phyloP scores from a whole-genome alignment of 2,113 vertebrate species.

The Ascaphus truei region DNA sequence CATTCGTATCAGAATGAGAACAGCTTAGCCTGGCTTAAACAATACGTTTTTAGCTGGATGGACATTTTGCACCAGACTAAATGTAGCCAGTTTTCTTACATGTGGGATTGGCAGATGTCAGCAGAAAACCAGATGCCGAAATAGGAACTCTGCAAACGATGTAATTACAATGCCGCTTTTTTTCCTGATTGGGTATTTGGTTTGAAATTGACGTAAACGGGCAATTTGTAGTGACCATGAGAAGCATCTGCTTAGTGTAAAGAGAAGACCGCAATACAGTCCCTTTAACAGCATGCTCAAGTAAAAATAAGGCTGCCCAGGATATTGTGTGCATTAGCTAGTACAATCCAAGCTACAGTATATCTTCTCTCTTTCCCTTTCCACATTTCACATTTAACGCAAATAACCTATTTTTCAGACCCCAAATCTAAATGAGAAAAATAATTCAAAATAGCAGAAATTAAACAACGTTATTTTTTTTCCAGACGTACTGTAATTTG shows the following conservation, averaged over 20 bases:
- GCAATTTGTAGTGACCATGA: background rate
- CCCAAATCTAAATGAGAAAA: too few relatives aligned
- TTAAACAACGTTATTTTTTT: too few relatives aligned
- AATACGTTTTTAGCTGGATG: background rate
- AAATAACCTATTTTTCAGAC: background rate
- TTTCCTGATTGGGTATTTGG: background rate
- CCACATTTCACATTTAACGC: background rate
- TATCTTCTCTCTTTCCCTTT: background rate
- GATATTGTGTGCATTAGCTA: background rate
- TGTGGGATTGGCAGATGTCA: slow-evolving; percentile 4
- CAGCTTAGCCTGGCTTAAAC: too few relatives aligned
- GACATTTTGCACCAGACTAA: background rate
- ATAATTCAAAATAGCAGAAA: too few relatives aligned
- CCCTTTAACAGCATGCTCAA: too few relatives aligned
- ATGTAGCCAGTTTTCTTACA: background rate
- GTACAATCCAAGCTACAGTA: background rate
- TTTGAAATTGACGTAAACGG: background rate
- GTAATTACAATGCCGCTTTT: background rate
- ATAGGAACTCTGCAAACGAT: background rate
- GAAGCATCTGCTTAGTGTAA: background rate
- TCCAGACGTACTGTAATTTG: too few relatives aligned
- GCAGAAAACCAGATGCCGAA: background rate
- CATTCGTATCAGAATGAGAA: too few relatives aligned
- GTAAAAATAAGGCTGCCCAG: too few relatives aligned
- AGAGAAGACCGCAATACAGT: background rate